Base-by-base conservation (phyloP, 2,113 vertebrate species). In the Burhinus bistriatus region DNA sequence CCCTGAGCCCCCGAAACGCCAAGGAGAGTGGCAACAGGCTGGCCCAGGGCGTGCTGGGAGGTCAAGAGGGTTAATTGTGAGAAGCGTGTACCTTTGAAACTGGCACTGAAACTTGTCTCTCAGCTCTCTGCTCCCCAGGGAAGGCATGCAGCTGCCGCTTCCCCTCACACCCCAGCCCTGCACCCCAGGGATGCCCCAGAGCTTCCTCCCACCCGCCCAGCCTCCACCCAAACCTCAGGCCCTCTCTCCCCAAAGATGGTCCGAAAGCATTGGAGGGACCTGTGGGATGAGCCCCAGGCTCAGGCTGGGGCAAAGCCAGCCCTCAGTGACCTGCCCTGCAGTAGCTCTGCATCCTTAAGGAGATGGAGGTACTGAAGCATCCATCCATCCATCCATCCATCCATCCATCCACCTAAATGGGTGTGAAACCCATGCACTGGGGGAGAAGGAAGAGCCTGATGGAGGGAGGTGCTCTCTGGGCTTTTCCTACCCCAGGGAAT, bases 91-190 rank as follows among this genome's bases (percentile, higher is more conserved):
- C 45, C 66, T 95, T 91, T 87, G 87, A 96, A 97, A 95, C 81
- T 90, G 81, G 84, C 96, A 93, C 93, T 15, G 97, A 97, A 97
- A 95, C 93, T 75, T 2, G 1, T 55, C 49, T 83, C 64, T 90
- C 20, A 29, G 12, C 47, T 58, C 81, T 89, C 34, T 87, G 70
- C 45, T 96, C 96, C 96, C 95, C 8, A 79, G 94, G 93, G 96
- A 85, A 92, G 81, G 25, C 0, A 0, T 77, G 73, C 93, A 95
- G 93, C 91, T 97, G 96, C 89, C 3, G 15, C 88, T 93, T 97
- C 96, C 94, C 83, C 44, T 91, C 54, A 22, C 40, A 45, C 25
- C 38, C 42, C 19, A 21, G 83, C 62, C 52, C 71, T 52, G 44
- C 13, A 15, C 87, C 68, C 47, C 1, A 36, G 88, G 64, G 89